Base-by-base conservation (phyloP, 2,797 vertebrate species). In the Oreonectes daqikongensis region DNA sequence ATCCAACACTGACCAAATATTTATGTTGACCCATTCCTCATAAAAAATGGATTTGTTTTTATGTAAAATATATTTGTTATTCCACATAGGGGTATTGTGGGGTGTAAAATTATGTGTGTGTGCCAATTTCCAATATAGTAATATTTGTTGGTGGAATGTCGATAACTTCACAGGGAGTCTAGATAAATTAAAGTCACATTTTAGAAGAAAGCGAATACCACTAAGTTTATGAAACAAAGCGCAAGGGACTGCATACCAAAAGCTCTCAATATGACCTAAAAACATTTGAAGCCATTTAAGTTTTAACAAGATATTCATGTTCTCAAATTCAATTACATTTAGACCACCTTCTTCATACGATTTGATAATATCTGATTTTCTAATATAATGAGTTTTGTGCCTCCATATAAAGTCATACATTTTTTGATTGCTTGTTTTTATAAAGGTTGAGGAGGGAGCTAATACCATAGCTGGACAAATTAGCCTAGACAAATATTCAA, bases 301-400 rank as follows among this genome's bases (percentile, higher is more conserved):
- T 14, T 65, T 66, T 24, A 26, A 44, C 26, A 30, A 28, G 18
- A 7, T 67, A 66, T 66, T 46, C 22, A 44, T 66, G 26, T 22
- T 66, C 2, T 66, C 12, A 46, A 67, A 46, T 28, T 67, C 44
- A 67, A 46, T 26, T 48, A 65, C 38, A 66, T 66, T 46, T 40
- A 66, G 42, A 66, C 40, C 42, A 48, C 26, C 42, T 30, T 26
- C 4, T 48, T 67, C 8, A 0, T 46, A 50, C 15, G 28, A 30
- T 30, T 30, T 30, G 4, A 30, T 2, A 4, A 30, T 30, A 20
- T 20, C 46, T 32, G 46, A 48, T 30, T 50, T 68, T 30, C 9
- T n/a, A 46, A 66, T 66, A n/a, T 46, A 66, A 46, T 46, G 63
- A 15, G 22, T 24, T 42, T 66, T 66, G 14, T 44, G 40, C 17